phyloP scores from a whole-genome alignment of 2,797 vertebrate genomes.

The Chrosomus eos region DNA sequence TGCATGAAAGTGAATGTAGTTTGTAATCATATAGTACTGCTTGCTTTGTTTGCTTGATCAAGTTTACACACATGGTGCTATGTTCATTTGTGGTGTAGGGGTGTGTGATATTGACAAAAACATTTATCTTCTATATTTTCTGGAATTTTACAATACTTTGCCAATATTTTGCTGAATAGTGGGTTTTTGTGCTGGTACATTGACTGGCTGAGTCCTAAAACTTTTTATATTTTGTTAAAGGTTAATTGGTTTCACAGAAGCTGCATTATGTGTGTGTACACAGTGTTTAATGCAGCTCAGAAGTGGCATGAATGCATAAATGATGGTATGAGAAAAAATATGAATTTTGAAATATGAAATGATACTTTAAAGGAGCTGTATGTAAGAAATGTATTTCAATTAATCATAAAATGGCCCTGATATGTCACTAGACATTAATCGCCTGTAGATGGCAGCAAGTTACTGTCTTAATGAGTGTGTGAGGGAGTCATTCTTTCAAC shows the following conservation, averaged over 20 bases:
- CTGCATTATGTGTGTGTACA: background rate
- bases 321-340: too few species aligned
- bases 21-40: background rate
- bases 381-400: too few species aligned
- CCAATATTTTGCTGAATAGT: background rate
- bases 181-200: background rate
- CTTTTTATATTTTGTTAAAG: background rate
- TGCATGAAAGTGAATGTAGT: background rate
- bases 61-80: background rate
- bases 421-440: too few species aligned
- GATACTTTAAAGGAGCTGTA: too few species aligned
- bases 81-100: background rate
- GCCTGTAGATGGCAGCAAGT: too few species aligned
- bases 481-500: background rate
- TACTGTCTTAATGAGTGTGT: too few species aligned
- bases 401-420: too few species aligned
- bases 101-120: background rate
- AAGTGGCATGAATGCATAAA: background rate
- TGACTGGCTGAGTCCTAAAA: background rate
- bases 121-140: background rate
- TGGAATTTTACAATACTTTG: too few species aligned
- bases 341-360: too few species aligned
- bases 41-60: constrained; percentile 4
- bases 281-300: background rate
- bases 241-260: background rate